A percentile compares a stretch with the other conserved stretches of the same genome.
These are phyloP conservation scores for Ivindomyrus marchei DNA, from an alignment of 2,113 vertebrate species.

Conservation along the genomic window DNA sequence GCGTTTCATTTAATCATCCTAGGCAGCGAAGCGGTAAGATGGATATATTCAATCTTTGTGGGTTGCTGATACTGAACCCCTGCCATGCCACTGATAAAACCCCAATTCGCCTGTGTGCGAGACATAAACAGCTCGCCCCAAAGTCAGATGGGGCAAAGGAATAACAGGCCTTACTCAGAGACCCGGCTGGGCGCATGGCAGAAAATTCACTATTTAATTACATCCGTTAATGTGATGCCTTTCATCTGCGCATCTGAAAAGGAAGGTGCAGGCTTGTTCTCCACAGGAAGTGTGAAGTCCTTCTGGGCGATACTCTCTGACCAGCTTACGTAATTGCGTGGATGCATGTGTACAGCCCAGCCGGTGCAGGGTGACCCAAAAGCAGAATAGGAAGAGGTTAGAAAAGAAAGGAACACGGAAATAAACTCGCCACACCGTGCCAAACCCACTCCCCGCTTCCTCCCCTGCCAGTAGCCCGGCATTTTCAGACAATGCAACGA, in stretches of 20 bases:
- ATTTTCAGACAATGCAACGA: not conserved
- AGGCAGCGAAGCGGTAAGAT: conserved; percentile 43
- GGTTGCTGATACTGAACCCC: conserved; percentile 36
- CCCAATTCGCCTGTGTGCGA: conserved; percentile 44
- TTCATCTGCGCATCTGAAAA: not conserved
- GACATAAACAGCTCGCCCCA: conserved; percentile 40
- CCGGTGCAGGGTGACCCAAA: not conserved
- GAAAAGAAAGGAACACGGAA: not conserved
- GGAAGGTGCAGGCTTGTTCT: not conserved
- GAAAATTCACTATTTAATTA: conserved; percentile 1
- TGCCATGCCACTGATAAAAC: conserved; percentile 55
- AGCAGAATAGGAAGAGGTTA: not conserved
- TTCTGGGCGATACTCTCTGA: not conserved
- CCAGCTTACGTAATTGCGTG: not conserved
- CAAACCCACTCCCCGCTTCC: not conserved
- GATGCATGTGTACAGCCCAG: not conserved
- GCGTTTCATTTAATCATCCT: conserved; percentile 43
- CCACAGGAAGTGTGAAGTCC: not conserved
- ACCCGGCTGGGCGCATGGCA: not conserved
- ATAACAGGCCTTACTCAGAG: not conserved
- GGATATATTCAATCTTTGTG: conserved; percentile 46
- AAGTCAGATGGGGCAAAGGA: conserved; percentile 17
- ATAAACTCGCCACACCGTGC: not conserved
- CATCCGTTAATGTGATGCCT: not conserved
- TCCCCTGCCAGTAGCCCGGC: not conserved